These are phyloP conservation scores for Fragum fragum DNA, from an alignment of 2,888 invertebrate species.

Conservation along the genomic window DNA sequence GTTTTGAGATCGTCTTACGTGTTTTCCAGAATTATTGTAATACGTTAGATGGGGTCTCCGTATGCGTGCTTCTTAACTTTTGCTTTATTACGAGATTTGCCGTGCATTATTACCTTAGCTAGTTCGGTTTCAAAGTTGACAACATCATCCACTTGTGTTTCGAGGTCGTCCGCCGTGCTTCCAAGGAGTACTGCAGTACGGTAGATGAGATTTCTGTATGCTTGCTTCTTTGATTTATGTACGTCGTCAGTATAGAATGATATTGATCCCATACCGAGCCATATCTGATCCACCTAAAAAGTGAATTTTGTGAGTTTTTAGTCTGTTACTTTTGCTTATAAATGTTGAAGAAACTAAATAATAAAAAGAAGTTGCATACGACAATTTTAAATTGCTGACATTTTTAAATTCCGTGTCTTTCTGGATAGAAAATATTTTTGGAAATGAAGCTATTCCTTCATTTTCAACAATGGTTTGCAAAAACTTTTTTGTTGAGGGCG, in stretches of 20 bases:
- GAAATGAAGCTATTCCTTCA: too few species aligned
- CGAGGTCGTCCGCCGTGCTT: slow-evolving; percentile 90
- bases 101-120: slow-evolving; percentile 97
- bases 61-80: slow-evolving; percentile 96
- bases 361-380: too few species aligned
- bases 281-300: slow-evolving; percentile 95
- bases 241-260: slow-evolving; percentile 91
- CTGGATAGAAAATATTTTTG: too few species aligned
- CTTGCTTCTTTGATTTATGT: slow-evolving; percentile 90
- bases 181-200: slow-evolving; percentile 94
- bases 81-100: too few species aligned
- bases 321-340: too few species aligned
- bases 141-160: slow-evolving; percentile 91
- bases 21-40: slow-evolving; percentile 94
- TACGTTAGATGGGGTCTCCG: slow-evolving; percentile 93
- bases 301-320: too few species aligned
- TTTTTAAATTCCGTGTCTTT: too few species aligned
- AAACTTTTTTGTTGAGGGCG: too few species aligned
- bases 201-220: slow-evolving; percentile 95
- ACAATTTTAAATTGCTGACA: too few species aligned
- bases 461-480: too few species aligned
- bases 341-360: too few species aligned
- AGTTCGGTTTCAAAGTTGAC: slow-evolving; percentile 95
- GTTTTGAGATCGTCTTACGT: slow-evolving; percentile 90
- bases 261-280: slow-evolving; percentile 91